Base-by-base conservation (phyloP, 1,140 invertebrate species). In the Caerostris darwini region DNA sequence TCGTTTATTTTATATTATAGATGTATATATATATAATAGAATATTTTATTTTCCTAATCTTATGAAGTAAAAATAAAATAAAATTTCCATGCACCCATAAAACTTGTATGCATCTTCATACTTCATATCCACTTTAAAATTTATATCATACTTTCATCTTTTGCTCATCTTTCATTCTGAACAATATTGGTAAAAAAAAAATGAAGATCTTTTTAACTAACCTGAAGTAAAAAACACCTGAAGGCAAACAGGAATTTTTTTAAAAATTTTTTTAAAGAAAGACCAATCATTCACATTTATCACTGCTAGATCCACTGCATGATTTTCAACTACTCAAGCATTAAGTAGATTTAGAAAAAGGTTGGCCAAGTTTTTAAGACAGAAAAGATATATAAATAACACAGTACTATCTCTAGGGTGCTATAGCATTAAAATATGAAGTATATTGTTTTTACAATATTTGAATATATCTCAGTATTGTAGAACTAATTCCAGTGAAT, bases 251-350 rank as follows among this genome's bases (percentile, higher is more conserved):
- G 34, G 14, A 53, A 77, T 50, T 5, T 12, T 50, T 77, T 77
- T 77, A 50, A 77, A 77, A 77, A 77, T 50, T 77, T 77, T 34
- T 34, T 77, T 50, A 77, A 50, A 34, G 53, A 56, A 83, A 83
- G 17, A 83, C 54, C 82, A 57, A 19, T 57, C 57, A 83, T 83
- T 34, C 19, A 83, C 82, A 83, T 8, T 12, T 83, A 83, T 83
- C 82, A 83, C 82, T 83, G 82, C 56, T 57, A 58, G 82, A 57
- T 56, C 57, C 82, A 83, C 82, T 83, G 82, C 54, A 83, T 57
- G 82, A 57, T 83, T 83, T 83, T 58, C 54, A 58, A 58, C 71
- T 77, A 77, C 71, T 77, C 71, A 77, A 77, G 71, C 71, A 50
- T 77, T 34, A 77, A 77, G 71, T 77, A 77, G 71, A 50, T 77